Percentiles rank a stretch among this genome's conserved stretches.
These are phyloP conservation scores for Zaprionus lachaisei DNA, from an alignment of 1,140 invertebrate species.

Conservation along the genomic window DNA sequence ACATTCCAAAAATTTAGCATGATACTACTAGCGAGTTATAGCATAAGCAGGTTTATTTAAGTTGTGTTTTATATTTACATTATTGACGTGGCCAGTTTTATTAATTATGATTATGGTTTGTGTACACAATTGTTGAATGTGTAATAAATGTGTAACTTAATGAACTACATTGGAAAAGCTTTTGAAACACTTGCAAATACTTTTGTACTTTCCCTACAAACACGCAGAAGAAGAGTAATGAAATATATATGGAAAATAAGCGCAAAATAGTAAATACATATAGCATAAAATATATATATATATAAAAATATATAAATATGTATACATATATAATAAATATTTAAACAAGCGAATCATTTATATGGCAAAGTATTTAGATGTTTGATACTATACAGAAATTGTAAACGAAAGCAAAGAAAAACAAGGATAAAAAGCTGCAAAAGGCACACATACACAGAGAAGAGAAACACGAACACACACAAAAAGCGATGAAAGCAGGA, in stretches of 20 bases:
- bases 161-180: constrained; percentile 59
- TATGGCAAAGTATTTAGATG: constrained; percentile 73
- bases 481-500: neutral
- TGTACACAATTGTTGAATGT: constrained; percentile 26
- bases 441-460: constrained; percentile 13
- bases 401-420: constrained; percentile 19
- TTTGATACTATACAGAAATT: constrained; percentile 54
- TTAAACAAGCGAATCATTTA: constrained; percentile 74
- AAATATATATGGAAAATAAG: constrained; percentile 42
- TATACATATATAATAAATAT: constrained; percentile 68
- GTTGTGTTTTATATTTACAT: neutral
- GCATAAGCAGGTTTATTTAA: constrained; percentile 1
- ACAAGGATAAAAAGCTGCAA: constrained; percentile 14
- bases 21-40: constrained; percentile 2
- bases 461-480: constrained; percentile 16
- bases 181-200: constrained; percentile 72
- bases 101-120: constrained; percentile 19
- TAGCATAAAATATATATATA: constrained; percentile 70
- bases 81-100: constrained; percentile 31
- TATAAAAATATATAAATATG: constrained; percentile 58
- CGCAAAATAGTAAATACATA: constrained; percentile 74
- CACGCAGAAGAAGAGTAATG: constrained; percentile 42
- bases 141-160: constrained; percentile 39
- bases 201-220: constrained; percentile 79
- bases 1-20: constrained; percentile 18